Evolutionary conservation across 2,888 invertebrate species (phyloP).

Genomic region (Drosophila meridiana): DNA sequence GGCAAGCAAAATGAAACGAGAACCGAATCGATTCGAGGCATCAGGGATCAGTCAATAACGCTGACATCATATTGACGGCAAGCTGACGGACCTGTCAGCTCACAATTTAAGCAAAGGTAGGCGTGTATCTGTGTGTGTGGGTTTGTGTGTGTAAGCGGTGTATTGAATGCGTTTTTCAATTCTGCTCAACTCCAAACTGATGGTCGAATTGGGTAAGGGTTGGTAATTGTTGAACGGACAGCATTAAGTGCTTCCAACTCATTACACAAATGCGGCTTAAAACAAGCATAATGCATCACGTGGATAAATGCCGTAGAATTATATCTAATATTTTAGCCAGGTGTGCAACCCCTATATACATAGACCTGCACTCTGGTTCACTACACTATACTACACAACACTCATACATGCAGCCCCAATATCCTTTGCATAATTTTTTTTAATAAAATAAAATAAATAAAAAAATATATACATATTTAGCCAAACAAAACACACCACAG

Average conservation of each 20-base stretch:
- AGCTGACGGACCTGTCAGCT: slow-evolving; percentile 71
- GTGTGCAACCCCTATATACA: neutral
- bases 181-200: slow-evolving; percentile 53
- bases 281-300: slow-evolving; percentile 39
- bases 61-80: slow-evolving; percentile 72
- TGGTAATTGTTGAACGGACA: slow-evolving; percentile 50
- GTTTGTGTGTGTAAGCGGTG: neutral
- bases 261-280: slow-evolving; percentile 77
- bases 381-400: neutral
- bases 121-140: neutral
- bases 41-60: slow-evolving; percentile 76
- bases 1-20: slow-evolving; percentile 9
- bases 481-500: neutral
- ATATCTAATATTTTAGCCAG: slow-evolving; percentile 16
- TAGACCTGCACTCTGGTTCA: neutral
- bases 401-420: neutral
- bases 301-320: slow-evolving; percentile 25
- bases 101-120: slow-evolving; percentile 2
- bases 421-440: neutral
- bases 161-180: slow-evolving; percentile 61
- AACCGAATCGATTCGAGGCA: slow-evolving; percentile 34
- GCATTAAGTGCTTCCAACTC: slow-evolving; percentile 69
- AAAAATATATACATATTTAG: too few species aligned
- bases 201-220: slow-evolving; percentile 15
- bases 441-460: too few species aligned